Evolutionary conservation across 2,888 invertebrate genomes (phyloP), one percentile per base, ranked within the genome.

Genomic region (Sinentomon sp.): DNA sequence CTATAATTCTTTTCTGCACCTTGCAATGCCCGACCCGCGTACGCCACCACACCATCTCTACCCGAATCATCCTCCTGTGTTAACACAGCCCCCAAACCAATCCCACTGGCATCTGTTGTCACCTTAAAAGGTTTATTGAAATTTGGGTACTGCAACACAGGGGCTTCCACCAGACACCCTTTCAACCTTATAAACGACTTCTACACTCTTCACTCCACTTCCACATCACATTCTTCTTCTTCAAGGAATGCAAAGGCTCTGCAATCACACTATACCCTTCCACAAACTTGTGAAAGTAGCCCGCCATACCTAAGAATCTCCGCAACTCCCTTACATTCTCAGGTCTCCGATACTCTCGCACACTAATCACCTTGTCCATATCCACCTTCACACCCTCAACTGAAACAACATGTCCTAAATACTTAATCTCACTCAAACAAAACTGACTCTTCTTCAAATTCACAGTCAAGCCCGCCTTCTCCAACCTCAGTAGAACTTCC

Each of bases 1-100:
- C 48, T 41, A 27, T 56, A 55, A 12, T 52, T 53, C 2, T 38
- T 33, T 40, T 57, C 53, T 5, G 48, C 44, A 18, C 14, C 16
- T 2, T 22, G 42, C 9, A 49, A 37, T 1, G 37, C 13, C 7
- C 41, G 24, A 12, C 42, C 43, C 1, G 40, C 39, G 33, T 44
- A 47, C 3, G 30, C 36, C 9, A 40, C 39, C 20, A 34, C 21
- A 39, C 38, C 3, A 32, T 36, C 12, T 7, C 32, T 14, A 5
- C 32, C 18, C 6, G 40, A 42, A 17, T 45, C 42, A 3, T 34
- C 34, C n/a, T 36, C 39, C 22, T 48, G 48, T 7, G 30, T 27
- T 6, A 49, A 29, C 2, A 51, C 44, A 6, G 40, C 45, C 2
- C 45, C 47, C 4, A 50, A 5, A 3, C 43, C 48, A 4, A 18